Evolutionary conservation across 2,113 vertebrate species (phyloP), one percentile per base, ranked within the genome.

Genomic region (Cinclus mexicanus): DNA sequence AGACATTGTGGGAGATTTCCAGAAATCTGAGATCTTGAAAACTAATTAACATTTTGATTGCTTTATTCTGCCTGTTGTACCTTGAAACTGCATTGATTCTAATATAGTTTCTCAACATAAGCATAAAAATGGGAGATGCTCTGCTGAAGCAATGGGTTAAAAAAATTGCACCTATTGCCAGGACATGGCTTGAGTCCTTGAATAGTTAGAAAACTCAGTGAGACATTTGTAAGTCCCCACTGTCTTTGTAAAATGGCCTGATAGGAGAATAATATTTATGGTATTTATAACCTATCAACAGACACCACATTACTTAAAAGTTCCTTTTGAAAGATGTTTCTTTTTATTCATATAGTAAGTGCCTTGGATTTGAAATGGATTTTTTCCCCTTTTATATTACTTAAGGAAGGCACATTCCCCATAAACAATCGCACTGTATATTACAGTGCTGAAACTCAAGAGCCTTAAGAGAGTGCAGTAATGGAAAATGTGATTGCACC

Each of bases 401-500:
- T 93, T 82, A 83, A 87, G 61, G 67, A 96, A 90, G 49, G 41
- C 47, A 86, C 47, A 80, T n/a, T 67, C 56, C 53, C 67, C 68
- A 90, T 90, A 96, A 94, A 97, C 82, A 97, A 95, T 85, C 80
- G 79, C 44, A 83, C 37, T 42, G 24, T 89, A 46, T 77, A 79
- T 93, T 89, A 57, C 50, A 49, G 81, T 71, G 69, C 44, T 89
- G 81, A 97, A 95, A 96, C 41, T 37, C 5, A n/a, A 94, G 87
- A 91, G 57, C 95, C 90, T 90, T 85, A 50, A 50, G 81, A 95
- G 91, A 95, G 59, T 75, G 89, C 74, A 90, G 92, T 91, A 95
- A 95, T 96, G 95, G 93, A 97, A 97, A 97, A 95, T 84, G 75
- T 85, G 94, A 97, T 97, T 95, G 94, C 82, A 83, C 61, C 55